Evolutionary conservation across 2,113 vertebrate genomes (phyloP).

Genomic region (Sminthopsis crassicaudata): DNA sequence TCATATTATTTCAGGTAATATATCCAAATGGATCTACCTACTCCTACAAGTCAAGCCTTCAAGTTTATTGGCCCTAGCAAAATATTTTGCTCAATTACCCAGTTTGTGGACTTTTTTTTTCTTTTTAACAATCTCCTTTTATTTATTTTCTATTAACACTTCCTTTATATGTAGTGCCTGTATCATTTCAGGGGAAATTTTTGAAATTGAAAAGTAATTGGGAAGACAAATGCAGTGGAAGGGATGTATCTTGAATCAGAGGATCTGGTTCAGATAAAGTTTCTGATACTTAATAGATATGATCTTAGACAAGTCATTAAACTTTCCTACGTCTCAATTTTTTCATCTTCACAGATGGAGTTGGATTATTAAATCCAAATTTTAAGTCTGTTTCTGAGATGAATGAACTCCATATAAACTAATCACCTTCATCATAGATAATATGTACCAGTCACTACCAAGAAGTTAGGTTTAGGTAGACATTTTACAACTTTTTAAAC

Average conservation of each 20-base stretch:
- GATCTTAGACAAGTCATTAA: neutral
- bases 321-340: neutral
- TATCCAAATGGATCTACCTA: neutral
- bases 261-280: neutral
- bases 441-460: neutral
- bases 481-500: neutral
- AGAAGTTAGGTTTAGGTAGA: neutral
- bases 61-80: neutral
- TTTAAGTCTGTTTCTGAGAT: neutral
- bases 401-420: neutral
- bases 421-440: neutral
- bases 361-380: neutral
- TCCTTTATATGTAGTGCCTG: too few species aligned
- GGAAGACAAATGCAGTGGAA: neutral
- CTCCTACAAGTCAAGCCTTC: neutral
- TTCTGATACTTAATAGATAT: neutral
- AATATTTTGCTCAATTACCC: neutral
- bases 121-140: neutral
- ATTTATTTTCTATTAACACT: neutral
- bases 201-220: neutral
- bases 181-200: neutral
- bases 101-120: neutral
- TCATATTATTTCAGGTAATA: neutral
- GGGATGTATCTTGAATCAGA: neutral
- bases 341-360: neutral